These are phyloP conservation scores for Nycticryphes semicollaris DNA, from an alignment of 2,113 vertebrate genomes.

Conservation along the genomic window DNA sequence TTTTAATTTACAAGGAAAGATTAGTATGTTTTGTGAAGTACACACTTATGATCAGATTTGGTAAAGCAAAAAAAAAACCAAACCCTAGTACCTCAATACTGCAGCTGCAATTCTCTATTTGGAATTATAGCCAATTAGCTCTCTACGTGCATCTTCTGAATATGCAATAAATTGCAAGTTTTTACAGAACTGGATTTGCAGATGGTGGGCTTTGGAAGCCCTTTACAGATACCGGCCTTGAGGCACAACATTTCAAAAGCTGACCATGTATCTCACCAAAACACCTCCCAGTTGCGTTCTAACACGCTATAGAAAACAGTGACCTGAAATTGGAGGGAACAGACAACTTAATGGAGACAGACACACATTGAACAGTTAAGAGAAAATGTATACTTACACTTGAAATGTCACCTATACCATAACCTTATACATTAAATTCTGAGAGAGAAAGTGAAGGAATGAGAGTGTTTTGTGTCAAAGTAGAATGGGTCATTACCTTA, in stretches of 20 bases:
- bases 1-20: background rate
- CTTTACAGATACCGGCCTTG: background rate
- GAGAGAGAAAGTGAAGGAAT: background rate
- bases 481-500: background rate
- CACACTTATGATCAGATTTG: background rate
- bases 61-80: background rate
- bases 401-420: background rate
- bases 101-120: background rate
- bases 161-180: background rate
- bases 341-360: background rate
- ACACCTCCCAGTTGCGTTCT: background rate
- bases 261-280: background rate
- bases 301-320: background rate
- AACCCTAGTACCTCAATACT: background rate
- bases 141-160: background rate
- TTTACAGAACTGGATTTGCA: background rate
- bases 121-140: background rate
- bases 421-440: background rate
- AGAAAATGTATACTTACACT: background rate
- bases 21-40: background rate
- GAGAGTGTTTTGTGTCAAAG: background rate
- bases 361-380: background rate
- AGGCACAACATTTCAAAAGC: background rate
- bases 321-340: background rate
- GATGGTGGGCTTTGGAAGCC: background rate